A percentile compares a stretch with the other conserved stretches of the same genome.
Evolutionary conservation across 2,113 vertebrate species (phyloP).

Genomic region (Callithrix jacchus): DNA sequence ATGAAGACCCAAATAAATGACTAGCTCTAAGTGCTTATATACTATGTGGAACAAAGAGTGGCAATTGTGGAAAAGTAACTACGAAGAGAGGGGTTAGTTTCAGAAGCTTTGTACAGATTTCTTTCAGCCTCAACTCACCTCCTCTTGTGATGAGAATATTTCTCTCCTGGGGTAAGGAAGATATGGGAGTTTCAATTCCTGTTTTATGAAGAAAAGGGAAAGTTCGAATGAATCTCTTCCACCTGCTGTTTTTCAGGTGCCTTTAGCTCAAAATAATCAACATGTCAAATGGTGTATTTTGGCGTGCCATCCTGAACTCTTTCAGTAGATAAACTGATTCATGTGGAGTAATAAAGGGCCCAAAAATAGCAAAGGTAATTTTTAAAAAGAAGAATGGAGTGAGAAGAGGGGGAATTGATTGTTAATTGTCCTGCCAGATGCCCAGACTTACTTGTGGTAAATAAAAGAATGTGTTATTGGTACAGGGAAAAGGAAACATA

Average conservation of each 20-base stretch:
- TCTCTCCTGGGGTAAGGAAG: background rate
- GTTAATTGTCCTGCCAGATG: background rate
- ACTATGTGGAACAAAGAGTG: background rate
- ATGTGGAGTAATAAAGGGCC: background rate
- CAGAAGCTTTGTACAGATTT: background rate
- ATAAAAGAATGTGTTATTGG: background rate
- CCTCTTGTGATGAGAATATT: background rate
- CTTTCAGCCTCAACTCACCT: background rate
- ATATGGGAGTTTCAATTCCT: background rate
- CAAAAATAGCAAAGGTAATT: background rate
- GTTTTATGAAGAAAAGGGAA: background rate
- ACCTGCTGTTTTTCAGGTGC: background rate
- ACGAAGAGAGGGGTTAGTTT: background rate
- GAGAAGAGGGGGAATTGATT: background rate
- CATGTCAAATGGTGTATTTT: background rate
- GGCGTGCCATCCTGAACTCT: background rate
- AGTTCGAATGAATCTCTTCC: background rate
- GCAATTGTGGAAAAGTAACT: background rate
- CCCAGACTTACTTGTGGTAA: background rate
- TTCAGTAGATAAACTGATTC: background rate
- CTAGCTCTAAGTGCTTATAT: background rate
- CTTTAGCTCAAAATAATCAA: background rate
- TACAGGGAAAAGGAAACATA: background rate
- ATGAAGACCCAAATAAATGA: background rate
- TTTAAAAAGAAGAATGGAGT: background rate